Conservation (phyloP, 1,140 invertebrate species). For the Drosophila sp. region DNA sequence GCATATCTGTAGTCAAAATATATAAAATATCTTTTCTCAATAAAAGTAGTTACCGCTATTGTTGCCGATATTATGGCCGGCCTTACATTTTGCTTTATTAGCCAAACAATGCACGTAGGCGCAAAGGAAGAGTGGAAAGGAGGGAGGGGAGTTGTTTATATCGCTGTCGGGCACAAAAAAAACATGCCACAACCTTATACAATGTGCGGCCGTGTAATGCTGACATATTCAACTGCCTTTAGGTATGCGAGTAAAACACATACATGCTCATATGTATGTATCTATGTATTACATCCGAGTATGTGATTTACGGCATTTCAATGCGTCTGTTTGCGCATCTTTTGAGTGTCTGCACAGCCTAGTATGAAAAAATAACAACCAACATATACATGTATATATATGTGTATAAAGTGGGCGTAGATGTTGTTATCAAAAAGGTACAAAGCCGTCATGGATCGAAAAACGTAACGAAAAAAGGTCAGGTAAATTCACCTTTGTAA, state of each 20-base stretch:
- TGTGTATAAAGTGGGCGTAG: constrained; percentile 37
- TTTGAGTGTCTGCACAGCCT: constrained; percentile 24
- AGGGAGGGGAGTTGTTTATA: too few relatives aligned
- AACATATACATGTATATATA: too few relatives aligned
- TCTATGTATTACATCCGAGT: constrained; percentile 12
- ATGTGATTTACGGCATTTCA: constrained; percentile 45
- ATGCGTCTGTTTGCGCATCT: constrained; percentile 43
- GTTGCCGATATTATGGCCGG: constrained; percentile 13
- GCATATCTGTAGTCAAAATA: constrained; percentile 43
- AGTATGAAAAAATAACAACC: constrained; percentile 1
- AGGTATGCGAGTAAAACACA: neutral
- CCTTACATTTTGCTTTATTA: constrained; percentile 67
- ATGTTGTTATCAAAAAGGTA: constrained; percentile 60
- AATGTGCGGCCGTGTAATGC: constrained; percentile 24
- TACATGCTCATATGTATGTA: neutral
- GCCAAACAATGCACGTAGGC: constrained; percentile 77
- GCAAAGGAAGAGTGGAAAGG: constrained; percentile 26
- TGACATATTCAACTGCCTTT: neutral
- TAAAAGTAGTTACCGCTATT: constrained; percentile 45
- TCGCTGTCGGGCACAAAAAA: constrained; percentile 49
- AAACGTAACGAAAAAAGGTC: constrained; percentile 29
- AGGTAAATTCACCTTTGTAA: constrained; percentile 40
- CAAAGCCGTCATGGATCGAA: constrained; percentile 50
- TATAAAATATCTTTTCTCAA: constrained; percentile 51
- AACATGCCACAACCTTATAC: constrained; percentile 52